These are phyloP conservation scores for Halcyon malimbica DNA, from an alignment of 2,113 vertebrate genomes.

Conservation along the genomic window DNA sequence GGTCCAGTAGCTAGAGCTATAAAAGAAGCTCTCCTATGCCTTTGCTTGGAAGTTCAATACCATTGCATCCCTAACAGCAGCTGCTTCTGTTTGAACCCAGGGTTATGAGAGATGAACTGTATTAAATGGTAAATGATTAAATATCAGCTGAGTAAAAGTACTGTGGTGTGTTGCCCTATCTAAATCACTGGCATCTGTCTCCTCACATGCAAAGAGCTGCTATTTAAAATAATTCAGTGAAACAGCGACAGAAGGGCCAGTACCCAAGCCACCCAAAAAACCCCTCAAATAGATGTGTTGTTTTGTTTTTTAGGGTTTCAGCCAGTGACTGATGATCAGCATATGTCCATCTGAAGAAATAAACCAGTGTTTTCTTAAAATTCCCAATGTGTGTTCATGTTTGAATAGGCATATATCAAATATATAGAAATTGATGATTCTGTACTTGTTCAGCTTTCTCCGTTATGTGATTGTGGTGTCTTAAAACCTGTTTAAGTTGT, in stretches of 20 bases:
- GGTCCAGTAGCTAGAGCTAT: conserved; percentile 39
- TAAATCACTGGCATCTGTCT: conserved; percentile 57
- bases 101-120: conserved; percentile 71
- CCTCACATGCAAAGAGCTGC: conserved; percentile 22
- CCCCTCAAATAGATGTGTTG: neutral
- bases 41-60: conserved; percentile 69
- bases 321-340: neutral
- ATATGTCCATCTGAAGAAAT: neutral
- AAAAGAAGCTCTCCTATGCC: conserved; percentile 51
- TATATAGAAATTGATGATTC: conserved; percentile 20
- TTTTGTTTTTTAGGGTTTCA: neutral
- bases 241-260: conserved; percentile 27
- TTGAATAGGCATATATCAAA: neutral
- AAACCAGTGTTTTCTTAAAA: neutral
- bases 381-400: neutral
- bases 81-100: conserved; percentile 72
- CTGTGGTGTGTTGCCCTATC: conserved; percentile 19
- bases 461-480: neutral
- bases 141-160: conserved; percentile 68
- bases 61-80: conserved; percentile 59
- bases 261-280: neutral
- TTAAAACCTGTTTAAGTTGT: conserved; percentile 54
- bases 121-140: conserved; percentile 76
- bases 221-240: conserved; percentile 35
- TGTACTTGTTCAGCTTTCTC: conserved; percentile 13